These are phyloP conservation scores for Drosophila colorata DNA, from an alignment of 2,888 invertebrate species.

Conservation along the genomic window DNA sequence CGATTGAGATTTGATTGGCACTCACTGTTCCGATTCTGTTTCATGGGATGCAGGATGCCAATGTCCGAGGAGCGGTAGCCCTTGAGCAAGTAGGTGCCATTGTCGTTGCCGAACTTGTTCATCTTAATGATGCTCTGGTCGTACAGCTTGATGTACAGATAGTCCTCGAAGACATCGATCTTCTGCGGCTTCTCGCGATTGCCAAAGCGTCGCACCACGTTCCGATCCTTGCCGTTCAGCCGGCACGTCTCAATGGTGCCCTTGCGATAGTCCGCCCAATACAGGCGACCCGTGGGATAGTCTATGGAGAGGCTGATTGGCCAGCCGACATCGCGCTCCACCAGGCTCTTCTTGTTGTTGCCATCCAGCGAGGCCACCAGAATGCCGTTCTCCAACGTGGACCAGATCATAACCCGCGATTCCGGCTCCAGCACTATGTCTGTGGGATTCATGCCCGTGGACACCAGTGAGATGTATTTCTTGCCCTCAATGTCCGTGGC, in stretches of 20 bases:
- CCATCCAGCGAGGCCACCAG: constrained; percentile 90
- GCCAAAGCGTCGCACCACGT: constrained; percentile 87
- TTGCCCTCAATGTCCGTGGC: constrained; percentile 84
- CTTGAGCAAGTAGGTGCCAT: constrained; percentile 87
- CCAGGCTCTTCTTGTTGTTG: constrained; percentile 86
- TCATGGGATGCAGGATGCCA: constrained; percentile 89
- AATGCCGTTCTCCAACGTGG: constrained; percentile 90
- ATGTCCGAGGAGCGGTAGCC: constrained; percentile 88
- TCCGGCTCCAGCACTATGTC: constrained; percentile 90
- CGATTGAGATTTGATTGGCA: neutral
- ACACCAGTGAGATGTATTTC: constrained; percentile 82
- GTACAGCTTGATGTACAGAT: constrained; percentile 89
- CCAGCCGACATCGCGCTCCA: constrained; percentile 88
- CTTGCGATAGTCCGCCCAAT: constrained; percentile 94
- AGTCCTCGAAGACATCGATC: constrained; percentile 91
- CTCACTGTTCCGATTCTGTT: constrained; percentile 87
- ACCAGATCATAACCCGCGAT: constrained; percentile 89
- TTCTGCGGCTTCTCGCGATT: constrained; percentile 88
- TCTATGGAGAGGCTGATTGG: constrained; percentile 92
- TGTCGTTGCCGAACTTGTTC: constrained; percentile 89
- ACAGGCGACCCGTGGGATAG: constrained; percentile 90
- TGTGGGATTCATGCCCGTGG: constrained; percentile 88
- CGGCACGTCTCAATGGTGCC: constrained; percentile 89
- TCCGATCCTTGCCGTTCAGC: constrained; percentile 89
- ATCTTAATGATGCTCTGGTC: constrained; percentile 88